Evolutionary conservation across 2,113 vertebrate species (phyloP).

Genomic region (Ctenodactylus gundi): DNA sequence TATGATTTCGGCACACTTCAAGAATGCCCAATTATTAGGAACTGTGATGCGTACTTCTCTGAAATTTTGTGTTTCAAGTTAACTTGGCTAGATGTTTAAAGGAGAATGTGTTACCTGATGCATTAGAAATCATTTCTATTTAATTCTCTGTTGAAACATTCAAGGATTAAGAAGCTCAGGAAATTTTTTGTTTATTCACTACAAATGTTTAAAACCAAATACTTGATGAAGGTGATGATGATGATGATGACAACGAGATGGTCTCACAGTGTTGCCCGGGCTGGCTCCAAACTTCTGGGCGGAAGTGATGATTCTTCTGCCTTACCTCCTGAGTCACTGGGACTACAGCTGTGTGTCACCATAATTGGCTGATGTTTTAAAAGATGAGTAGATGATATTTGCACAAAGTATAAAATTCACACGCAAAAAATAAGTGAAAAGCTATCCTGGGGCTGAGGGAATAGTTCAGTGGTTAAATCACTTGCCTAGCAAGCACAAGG

Average conservation of each 20-base stretch:
- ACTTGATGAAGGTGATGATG: too few relatives aligned
- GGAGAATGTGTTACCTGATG: neutral
- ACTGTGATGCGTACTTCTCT: constrained; percentile 7
- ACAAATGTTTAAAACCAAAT: neutral
- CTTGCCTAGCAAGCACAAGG: too few relatives aligned
- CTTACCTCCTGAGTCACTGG: neutral
- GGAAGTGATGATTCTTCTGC: neutral
- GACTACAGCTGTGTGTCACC: too few relatives aligned
- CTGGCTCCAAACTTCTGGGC: neutral
- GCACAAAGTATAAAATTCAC: constrained; percentile 36
- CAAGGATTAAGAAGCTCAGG: neutral
- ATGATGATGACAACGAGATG: neutral
- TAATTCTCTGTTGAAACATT: constrained; percentile 11
- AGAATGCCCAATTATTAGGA: constrained; percentile 37
- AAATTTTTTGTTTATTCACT: constrained; percentile 13
- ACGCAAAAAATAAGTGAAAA: neutral
- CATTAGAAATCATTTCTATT: neutral
- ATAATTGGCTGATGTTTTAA: neutral
- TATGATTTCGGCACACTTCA: neutral
- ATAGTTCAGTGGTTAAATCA: too few relatives aligned
- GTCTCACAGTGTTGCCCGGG: neutral
- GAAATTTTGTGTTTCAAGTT: neutral
- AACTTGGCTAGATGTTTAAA: constrained; percentile 37
- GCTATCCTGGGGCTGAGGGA: too few relatives aligned
- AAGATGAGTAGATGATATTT: neutral